phyloP scores from a whole-genome alignment of 2,797 vertebrate species.

The Paedocypris micromegethes region DNA sequence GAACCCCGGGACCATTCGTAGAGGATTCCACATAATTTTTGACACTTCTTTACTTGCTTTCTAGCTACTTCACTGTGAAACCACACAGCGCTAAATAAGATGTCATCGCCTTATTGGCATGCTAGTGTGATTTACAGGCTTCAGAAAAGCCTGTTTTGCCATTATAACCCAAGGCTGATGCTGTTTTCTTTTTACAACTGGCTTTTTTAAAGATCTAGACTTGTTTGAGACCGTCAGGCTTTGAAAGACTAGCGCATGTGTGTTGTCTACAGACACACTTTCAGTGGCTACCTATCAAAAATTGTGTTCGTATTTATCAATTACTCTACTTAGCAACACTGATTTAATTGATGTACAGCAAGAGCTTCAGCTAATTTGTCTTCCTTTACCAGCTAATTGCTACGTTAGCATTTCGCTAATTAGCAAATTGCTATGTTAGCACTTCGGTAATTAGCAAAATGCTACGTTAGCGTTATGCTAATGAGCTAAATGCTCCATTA shows the following conservation, averaged over 20 bases:
- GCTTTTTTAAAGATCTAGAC: constrained; percentile 28
- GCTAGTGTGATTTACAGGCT: constrained; percentile 29
- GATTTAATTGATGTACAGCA: too few species aligned
- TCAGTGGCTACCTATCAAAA: too few species aligned
- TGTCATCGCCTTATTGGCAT: constrained; percentile 9
- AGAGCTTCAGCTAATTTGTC: too few species aligned
- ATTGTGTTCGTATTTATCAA: too few species aligned
- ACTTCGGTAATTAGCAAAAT: too few species aligned
- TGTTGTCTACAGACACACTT: too few species aligned
- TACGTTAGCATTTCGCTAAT: too few species aligned
- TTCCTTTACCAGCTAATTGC: too few species aligned
- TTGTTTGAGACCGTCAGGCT: constrained; percentile 34
- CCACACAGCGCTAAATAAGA: constrained; percentile 10
- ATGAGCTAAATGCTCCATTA: too few species aligned
- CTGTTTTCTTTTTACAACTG: constrained; percentile 21
- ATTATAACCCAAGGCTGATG: constrained; percentile 19
- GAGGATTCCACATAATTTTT: constrained; percentile 21
- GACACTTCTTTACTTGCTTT: constrained; percentile 5
- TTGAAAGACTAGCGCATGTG: background rate
- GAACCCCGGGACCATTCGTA: constrained; percentile 29
- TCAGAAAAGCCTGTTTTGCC: constrained; percentile 31
- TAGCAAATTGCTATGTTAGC: too few species aligned
- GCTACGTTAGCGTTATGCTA: too few species aligned
- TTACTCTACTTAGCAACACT: too few species aligned
- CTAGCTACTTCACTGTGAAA: constrained; percentile 16